These are phyloP conservation scores for Rynchops niger DNA, from an alignment of 2,113 vertebrate genomes.

Conservation along the genomic window DNA sequence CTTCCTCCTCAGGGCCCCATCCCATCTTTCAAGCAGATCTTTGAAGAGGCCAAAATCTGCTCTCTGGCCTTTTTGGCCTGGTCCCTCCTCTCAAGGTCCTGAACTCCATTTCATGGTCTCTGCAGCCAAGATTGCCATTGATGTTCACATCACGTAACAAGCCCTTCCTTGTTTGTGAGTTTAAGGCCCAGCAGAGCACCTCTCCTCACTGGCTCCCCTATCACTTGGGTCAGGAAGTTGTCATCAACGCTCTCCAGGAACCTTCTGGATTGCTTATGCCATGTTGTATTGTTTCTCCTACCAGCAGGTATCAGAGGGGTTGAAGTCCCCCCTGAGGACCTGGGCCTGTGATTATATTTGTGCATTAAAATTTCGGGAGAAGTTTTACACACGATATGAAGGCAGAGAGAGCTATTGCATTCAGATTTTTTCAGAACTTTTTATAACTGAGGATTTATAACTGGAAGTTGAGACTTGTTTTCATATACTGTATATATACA, in stretches of 20 bases:
- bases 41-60: not conserved
- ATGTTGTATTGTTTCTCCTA: not conserved
- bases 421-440: not conserved
- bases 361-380: not conserved
- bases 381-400: not conserved
- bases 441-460: not conserved
- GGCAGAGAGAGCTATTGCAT: not conserved
- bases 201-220: not conserved
- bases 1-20: too few relatives aligned
- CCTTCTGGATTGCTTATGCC: not conserved
- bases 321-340: not conserved
- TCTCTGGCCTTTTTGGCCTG: not conserved
- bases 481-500: accelerated
- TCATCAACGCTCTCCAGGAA: not conserved
- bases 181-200: not conserved
- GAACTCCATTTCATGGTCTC: not conserved
- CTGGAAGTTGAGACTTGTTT: not conserved
- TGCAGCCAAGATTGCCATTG: not conserved
- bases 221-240: not conserved
- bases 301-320: not conserved
- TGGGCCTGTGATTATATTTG: not conserved
- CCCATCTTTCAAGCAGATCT: not conserved
- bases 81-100: not conserved
- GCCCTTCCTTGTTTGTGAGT: not conserved
- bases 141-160: not conserved